Base-by-base conservation (phyloP, 1,140 invertebrate genomes). In the Dendroctonus valens region DNA sequence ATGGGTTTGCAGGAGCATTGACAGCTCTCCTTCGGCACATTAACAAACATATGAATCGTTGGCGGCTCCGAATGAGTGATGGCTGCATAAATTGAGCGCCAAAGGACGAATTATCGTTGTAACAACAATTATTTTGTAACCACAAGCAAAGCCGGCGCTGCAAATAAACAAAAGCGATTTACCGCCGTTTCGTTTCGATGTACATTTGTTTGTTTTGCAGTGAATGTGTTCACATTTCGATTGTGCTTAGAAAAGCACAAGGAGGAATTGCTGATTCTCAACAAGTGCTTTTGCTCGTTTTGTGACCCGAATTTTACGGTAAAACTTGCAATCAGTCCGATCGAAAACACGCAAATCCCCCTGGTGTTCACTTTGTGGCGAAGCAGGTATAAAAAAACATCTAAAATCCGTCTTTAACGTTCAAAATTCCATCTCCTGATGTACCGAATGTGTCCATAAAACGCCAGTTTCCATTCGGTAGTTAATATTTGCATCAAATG, bases 401-500 rank as follows among this genome's bases (percentile, higher is more conserved):
- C 26, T 26, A 26, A 26, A 26, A 26, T 26, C 26, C 26, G 26
- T 26, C 26, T 26, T 26, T 26, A 26, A 26, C 26, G 26, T 26
- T 26, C 26, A 14, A 53, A 53, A 53, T 53, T 53, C 51, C 51
- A 53, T 53, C 37, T 53, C 51, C 14, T 1, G 39, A 38, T 26
- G 26, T 26, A 53, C 51, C 37, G 51, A 53, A 53, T 38, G 39
- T 53, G 39, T 9, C 51, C 39, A 53, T 53, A 53, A 53, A 53
- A 53, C 14, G 7, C 8, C 57, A 6, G 7, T 60, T 60, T 60
- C 50, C 38, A 60, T 48, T 48, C 59, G 48, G 59, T 60, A 60
- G 59, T 60, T 60, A 60, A 41, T 60, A 51, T 50, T 50, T 48
- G 46, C 59, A 51, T 50, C 44, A 41, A 51, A 41, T 48, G 59